A percentile compares a stretch with the other conserved stretches of the same genome.
These are phyloP conservation scores for Callipepla squamata DNA, from an alignment of 2,113 vertebrate genomes.

Conservation along the genomic window DNA sequence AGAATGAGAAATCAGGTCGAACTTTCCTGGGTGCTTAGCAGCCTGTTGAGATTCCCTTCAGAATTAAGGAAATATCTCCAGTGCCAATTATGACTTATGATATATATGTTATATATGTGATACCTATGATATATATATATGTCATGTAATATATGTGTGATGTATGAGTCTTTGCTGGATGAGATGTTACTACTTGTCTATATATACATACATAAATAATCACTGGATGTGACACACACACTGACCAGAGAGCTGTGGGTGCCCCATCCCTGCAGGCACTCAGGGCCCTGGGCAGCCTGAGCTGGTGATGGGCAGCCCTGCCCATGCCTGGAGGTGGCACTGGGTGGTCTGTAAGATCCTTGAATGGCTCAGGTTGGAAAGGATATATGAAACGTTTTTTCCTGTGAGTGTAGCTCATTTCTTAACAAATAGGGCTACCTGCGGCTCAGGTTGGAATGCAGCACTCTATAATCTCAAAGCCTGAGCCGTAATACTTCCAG, in stretches of 20 bases:
- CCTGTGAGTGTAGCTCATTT: neutral
- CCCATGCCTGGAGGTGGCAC: too few relatives aligned
- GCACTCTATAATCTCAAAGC: neutral
- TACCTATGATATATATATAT: too few relatives aligned
- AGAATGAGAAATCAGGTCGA: accelerated
- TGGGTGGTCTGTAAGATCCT: too few relatives aligned
- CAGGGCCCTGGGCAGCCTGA: too few relatives aligned
- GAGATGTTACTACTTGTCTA: neutral
- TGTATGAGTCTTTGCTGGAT: neutral
- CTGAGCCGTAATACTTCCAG: neutral
- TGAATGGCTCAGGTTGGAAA: too few relatives aligned
- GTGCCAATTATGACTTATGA: neutral
- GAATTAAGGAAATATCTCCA: neutral
- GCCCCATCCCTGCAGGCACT: too few relatives aligned
- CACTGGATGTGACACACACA: neutral
- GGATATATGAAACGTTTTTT: neutral
- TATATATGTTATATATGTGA: too few relatives aligned
- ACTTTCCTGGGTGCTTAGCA: neutral
- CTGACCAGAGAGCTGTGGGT: too few relatives aligned
- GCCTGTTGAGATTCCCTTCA: neutral
- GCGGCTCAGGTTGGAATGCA: neutral
- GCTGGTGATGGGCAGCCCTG: too few relatives aligned
- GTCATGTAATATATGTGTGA: too few relatives aligned
- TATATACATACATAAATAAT: neutral
- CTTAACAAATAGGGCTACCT: neutral